These are phyloP conservation scores for Oreocharis arfaki DNA, from an alignment of 2,113 vertebrate species.

Conservation along the genomic window DNA sequence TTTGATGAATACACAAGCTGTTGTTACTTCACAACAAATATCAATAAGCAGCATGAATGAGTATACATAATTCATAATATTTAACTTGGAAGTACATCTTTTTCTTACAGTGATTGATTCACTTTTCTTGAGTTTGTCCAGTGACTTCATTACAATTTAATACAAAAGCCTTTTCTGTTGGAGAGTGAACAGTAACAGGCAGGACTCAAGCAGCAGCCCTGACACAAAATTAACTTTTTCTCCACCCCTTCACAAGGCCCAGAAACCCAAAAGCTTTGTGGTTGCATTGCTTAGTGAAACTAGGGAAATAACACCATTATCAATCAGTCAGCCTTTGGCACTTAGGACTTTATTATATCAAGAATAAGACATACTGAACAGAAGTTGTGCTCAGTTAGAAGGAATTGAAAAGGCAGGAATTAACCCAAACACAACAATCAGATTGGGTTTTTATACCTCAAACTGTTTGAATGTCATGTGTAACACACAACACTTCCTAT, in stretches of 20 bases:
- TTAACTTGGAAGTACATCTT: neutral
- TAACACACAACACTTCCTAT: neutral
- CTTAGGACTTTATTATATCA: neutral
- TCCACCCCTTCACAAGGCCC: neutral
- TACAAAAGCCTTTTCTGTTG: neutral
- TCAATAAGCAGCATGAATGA: neutral
- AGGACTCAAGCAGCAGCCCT: neutral
- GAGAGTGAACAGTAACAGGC: neutral
- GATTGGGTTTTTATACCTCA: neutral
- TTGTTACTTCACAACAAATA: neutral
- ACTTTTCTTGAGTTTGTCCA: neutral
- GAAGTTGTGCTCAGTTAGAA: neutral
- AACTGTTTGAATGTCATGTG: neutral
- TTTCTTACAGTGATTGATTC: neutral
- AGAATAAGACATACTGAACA: neutral
- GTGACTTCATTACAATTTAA: neutral
- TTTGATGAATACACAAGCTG: neutral
- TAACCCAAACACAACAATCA: neutral
- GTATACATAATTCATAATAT: neutral
- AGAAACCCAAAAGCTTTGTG: neutral
- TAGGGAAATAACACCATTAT: neutral
- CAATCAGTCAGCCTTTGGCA: neutral
- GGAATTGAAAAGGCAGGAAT: neutral
- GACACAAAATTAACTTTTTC: neutral
- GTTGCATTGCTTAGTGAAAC: neutral